Conservation (phyloP, 2,888 invertebrate species). For the Drosophila recens region DNA sequence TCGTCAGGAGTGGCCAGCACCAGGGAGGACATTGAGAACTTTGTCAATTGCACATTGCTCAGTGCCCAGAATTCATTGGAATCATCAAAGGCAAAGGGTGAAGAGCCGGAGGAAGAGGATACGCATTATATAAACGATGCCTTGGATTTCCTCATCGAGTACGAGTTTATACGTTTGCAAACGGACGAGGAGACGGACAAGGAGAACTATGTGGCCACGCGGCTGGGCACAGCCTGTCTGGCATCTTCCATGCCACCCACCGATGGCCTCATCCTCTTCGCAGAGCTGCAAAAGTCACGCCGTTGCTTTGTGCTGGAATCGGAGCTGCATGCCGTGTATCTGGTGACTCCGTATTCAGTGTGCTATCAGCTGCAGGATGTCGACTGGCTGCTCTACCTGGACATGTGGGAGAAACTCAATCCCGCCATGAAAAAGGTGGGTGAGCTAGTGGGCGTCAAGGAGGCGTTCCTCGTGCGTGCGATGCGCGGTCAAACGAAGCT, state of each 20-base stretch:
- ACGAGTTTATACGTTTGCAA: conserved; percentile 92
- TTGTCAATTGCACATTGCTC: conserved; percentile 92
- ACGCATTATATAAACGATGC: conserved; percentile 86
- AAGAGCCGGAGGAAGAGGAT: conserved; percentile 24
- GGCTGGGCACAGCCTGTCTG: conserved; percentile 96
- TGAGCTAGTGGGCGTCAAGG: conserved; percentile 94
- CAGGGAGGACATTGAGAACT: conserved; percentile 90
- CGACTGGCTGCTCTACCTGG: conserved; percentile 92
- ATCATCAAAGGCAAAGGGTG: not conserved
- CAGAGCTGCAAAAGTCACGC: conserved; percentile 95
- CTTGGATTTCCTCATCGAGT: conserved; percentile 90
- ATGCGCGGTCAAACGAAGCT: conserved; percentile 89
- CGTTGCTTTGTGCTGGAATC: conserved; percentile 96
- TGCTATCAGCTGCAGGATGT: conserved; percentile 91
- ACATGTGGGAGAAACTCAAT: conserved; percentile 93
- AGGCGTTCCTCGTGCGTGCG: conserved; percentile 93
- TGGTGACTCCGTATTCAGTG: conserved; percentile 97
- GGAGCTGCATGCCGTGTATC: conserved; percentile 97
- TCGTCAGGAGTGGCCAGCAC: conserved; percentile 93
- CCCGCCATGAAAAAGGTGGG: conserved; percentile 94
- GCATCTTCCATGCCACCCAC: conserved; percentile 97
- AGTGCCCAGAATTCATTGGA: conserved; percentile 70
- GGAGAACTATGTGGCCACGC: conserved; percentile 90
- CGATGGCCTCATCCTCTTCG: conserved; percentile 95
- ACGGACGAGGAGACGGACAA: conserved; percentile 85